Evolutionary conservation across 2,888 invertebrate species (phyloP).

Genomic region (Eugnorisma glareosa): DNA sequence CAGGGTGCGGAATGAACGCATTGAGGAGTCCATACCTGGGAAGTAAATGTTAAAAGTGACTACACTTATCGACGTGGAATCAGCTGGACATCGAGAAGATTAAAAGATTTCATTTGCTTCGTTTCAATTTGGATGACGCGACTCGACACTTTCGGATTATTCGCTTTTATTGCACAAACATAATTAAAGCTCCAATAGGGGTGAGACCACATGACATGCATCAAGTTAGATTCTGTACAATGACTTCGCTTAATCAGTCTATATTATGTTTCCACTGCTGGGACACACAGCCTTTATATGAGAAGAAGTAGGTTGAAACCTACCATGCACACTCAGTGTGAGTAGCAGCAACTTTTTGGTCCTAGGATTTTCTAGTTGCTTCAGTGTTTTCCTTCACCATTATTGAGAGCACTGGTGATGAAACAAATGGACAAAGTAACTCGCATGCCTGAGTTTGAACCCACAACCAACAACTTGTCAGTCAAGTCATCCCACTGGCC

Average conservation of each 20-base stretch:
- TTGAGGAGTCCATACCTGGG: conserved; percentile 97
- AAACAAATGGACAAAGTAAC: background rate
- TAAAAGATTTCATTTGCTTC: background rate
- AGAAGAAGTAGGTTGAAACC: background rate
- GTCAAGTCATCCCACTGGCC: background rate
- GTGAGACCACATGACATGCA: background rate
- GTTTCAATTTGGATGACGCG: background rate
- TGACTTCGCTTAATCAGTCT: background rate
- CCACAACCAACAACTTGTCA: background rate
- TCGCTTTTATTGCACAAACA: background rate
- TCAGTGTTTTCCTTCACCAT: background rate
- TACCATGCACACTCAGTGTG: background rate
- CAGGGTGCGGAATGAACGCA: conserved; percentile 97
- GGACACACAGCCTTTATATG: no score
- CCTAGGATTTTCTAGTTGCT: background rate
- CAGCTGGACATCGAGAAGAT: background rate
- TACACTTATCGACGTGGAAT: background rate
- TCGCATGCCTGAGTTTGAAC: background rate
- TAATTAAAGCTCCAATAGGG: background rate
- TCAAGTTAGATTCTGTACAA: background rate
- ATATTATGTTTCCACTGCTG: no score
- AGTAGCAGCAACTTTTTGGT: background rate
- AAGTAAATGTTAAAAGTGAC: background rate
- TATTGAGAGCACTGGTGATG: background rate
- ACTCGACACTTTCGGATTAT: background rate